Evolutionary conservation across 2,797 vertebrate species (phyloP), one percentile per base, ranked within the genome.

Genomic region (Fistularia tabacaria): DNA sequence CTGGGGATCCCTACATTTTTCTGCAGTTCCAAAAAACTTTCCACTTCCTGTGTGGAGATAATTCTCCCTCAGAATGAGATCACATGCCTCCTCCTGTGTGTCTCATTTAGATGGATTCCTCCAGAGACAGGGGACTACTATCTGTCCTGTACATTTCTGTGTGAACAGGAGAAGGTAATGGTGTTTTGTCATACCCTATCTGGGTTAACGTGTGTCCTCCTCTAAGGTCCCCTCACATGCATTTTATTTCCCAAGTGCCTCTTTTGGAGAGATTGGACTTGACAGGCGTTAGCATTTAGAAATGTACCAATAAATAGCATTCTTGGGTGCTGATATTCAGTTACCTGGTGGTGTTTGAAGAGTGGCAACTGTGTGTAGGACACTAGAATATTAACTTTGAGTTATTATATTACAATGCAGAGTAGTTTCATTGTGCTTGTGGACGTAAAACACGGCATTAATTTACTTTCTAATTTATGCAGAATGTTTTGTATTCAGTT

Each of bases 261-360:
- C 87, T 54, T 88, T 87, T 59, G 86, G 87, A 89, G 79, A 91
- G 92, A 93, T 92, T 88, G 88, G 86, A 93, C 88, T 85, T 87
- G 93, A 93, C 93, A 94, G 89, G 88, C 90, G 87, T 91, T 93
- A 92, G 90, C 90, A 88, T 91, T 91, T 90, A 91, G 86, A 93
- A 92, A 92, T 90, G 85, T 87, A 88, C 83, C 87, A 85, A 88
- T 89, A 90, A 90, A 88, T 84, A 75, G 78, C 79, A 76, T 83
- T 89, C 82, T 88, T 89, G 3, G 80, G 73, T 62, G 70, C 73
- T 84, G 81, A 89, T 88, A 85, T 85, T 79, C 79, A 80, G 74
- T 76, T 83, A 82, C 76, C 64, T 70, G 82, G 73, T 80, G 78
- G 76, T 69, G 76, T 66, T 77, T 53, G 49, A 76, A 68, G 55